Evolutionary conservation across 2,888 invertebrate genomes (phyloP), one percentile per base, ranked within the genome.

Genomic region (Pachliopta kotzebuea): DNA sequence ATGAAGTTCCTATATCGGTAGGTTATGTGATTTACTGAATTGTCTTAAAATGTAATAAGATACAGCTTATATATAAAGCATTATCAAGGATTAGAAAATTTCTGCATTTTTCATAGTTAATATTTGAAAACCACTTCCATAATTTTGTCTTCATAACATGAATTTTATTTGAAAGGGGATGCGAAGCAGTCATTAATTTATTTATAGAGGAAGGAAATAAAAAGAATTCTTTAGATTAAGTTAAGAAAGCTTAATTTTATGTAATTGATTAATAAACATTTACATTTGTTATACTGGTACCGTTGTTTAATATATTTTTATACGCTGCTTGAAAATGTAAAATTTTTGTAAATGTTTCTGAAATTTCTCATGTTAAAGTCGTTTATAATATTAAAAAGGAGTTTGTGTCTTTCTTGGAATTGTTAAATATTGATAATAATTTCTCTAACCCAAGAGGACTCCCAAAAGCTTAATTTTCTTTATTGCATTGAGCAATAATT

Each of bases 1-100:
- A 56, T 11, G 59, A 61, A 65, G 65, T 65, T 65, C 65, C 65
- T 65, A 65, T 50, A 55, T 52, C 52, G 42, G 20, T 65, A 8
- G 42, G 56, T 56, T 56, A 57, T 45, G 24, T 56, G n/a, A 45
- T 45, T 45, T 45, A 45, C n/a, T n/a, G 45, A 18, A 18, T 14
- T 45, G 45, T 45, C 45, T 21, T 23, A 52, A 52, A 21, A 52
- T 53, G 52, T 45, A 26, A n/a, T 55, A 45, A 45, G n/a, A 45
- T 14, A 45, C 45, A n/a, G 45, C 6, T 45, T 8, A 45, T 45
- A 45, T 18, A 7, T 45, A 45, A n/a, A 45, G 18, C n/a, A n/a
- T n/a, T n/a, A 18, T 7, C 18, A 45, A 6, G n/a, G n/a, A 6
- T 45, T 18, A 45, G 0, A 50, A 56, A 56, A 50, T 56, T 52